These are phyloP conservation scores for Amphimedon queenslandica DNA, from an alignment of 37 sponge, comb jelly and placozoan species.

Conservation along the genomic window DNA sequence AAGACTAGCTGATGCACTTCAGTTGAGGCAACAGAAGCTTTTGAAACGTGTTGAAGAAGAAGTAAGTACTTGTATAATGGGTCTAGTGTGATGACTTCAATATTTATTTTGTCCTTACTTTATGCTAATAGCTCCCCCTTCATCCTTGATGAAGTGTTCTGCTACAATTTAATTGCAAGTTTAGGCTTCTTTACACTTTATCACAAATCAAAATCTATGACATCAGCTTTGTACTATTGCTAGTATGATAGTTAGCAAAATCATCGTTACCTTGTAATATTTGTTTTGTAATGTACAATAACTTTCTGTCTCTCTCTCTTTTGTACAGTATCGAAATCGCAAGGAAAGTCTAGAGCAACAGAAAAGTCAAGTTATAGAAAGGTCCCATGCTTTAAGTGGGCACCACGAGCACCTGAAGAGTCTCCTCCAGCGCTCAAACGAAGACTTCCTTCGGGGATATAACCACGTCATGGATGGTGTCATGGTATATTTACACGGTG, in stretches of 20 bases:
- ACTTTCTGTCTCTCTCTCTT: conserved; percentile 7
- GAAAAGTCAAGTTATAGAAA: conserved; percentile 6
- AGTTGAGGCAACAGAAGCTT: conserved; percentile 34
- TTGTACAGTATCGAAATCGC: conserved; percentile 24
- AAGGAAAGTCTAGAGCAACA: conserved; percentile 38
- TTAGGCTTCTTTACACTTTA: too few relatives aligned
- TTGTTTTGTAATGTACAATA: too few relatives aligned
- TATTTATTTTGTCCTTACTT: too few relatives aligned
- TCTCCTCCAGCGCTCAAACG: conserved; percentile 14
- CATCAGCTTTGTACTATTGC: too few relatives aligned
- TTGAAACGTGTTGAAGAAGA: conserved; percentile 27
- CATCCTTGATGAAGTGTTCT: too few relatives aligned
- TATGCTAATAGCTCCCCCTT: too few relatives aligned
- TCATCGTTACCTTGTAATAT: too few relatives aligned
- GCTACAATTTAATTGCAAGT: too few relatives aligned
- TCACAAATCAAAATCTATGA: too few relatives aligned
- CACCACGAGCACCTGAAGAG: conserved; percentile 37
- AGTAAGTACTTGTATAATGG: conserved; percentile 20
- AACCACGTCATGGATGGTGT: not conserved
- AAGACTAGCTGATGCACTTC: conserved; percentile 20
- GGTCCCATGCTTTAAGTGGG: not conserved
- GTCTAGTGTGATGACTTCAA: too few relatives aligned
- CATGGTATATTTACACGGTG: conserved; percentile 19
- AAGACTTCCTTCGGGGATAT: conserved; percentile 44
- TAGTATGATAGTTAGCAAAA: too few relatives aligned